A percentile compares a stretch with the other conserved stretches of the same genome.
Conservation (phyloP, 2,113 vertebrate genomes). For the Cinclus cinclus region DNA sequence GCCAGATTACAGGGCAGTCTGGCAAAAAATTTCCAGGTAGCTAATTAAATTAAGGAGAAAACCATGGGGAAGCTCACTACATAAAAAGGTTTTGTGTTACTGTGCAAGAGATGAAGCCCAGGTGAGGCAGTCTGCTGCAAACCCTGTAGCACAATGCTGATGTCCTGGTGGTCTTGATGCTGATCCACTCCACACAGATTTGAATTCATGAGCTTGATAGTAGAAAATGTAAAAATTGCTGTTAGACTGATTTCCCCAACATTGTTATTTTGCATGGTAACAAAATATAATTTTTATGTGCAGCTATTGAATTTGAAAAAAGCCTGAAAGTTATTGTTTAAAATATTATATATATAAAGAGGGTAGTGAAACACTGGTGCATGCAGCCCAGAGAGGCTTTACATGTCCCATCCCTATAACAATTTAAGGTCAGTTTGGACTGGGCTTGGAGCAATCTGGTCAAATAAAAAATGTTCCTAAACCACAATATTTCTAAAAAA, state of each 20-base stretch:
- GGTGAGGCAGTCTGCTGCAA: neutral
- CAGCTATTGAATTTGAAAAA: neutral
- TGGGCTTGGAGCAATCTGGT: neutral
- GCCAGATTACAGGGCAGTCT: neutral
- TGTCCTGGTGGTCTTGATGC: accelerated
- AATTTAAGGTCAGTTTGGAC: neutral
- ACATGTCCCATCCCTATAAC: neutral
- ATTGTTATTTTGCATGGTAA: neutral
- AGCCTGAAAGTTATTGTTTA: neutral
- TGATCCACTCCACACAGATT: neutral
- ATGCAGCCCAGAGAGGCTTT: neutral
- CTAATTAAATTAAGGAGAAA: neutral
- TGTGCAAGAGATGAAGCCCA: neutral
- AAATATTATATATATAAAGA: neutral
- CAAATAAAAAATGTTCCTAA: neutral
- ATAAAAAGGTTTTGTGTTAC: neutral
- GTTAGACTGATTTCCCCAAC: neutral
- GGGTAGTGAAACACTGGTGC: neutral
- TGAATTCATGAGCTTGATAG: neutral
- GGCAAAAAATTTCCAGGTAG: neutral
- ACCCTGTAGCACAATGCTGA: neutral
- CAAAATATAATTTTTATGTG: neutral
- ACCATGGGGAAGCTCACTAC: neutral
- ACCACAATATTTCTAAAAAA: neutral
- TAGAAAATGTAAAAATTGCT: neutral